Conservation (phyloP, 2,797 vertebrate genomes). For the Epinephelus awoara region DNA sequence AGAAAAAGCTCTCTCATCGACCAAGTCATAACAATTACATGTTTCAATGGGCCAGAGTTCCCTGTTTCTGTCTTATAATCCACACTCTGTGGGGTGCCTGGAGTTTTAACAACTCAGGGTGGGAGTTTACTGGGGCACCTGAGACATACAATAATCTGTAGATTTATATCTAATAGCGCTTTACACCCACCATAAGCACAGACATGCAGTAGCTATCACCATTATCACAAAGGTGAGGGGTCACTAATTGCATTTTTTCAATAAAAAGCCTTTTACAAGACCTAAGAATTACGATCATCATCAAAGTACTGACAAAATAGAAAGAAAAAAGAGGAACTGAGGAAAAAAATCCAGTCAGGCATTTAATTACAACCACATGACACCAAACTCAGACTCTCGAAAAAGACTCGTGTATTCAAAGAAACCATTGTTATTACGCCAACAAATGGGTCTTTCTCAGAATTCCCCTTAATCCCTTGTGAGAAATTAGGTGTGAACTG, state of each 20-base stretch:
- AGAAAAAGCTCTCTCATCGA: background rate
- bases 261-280: conserved; percentile 20
- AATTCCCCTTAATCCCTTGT: conserved; percentile 50
- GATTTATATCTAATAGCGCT: background rate
- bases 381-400: conserved; percentile 3
- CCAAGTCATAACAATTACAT: conserved; percentile 31
- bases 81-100: conserved; percentile 8
- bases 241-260: conserved; percentile 12
- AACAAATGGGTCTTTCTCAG: conserved; percentile 37
- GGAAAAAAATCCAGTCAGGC: conserved; percentile 42
- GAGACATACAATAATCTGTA: conserved; percentile 38
- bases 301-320: conserved; percentile 8
- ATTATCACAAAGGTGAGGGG: conserved; percentile 9
- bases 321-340: conserved; percentile 2
- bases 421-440: conserved; percentile 33
- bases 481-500: conserved; percentile 40
- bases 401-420: conserved; percentile 16
- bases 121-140: conserved; percentile 27
- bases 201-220: background rate
- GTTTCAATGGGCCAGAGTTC: conserved; percentile 16
- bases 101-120: conserved; percentile 1
- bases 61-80: conserved; percentile 19
- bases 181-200: background rate
- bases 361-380: conserved; percentile 63
- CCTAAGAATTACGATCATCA: conserved; percentile 2